Base-by-base conservation (phyloP, 2,888 invertebrate species). In the Parnassius glacialis region DNA sequence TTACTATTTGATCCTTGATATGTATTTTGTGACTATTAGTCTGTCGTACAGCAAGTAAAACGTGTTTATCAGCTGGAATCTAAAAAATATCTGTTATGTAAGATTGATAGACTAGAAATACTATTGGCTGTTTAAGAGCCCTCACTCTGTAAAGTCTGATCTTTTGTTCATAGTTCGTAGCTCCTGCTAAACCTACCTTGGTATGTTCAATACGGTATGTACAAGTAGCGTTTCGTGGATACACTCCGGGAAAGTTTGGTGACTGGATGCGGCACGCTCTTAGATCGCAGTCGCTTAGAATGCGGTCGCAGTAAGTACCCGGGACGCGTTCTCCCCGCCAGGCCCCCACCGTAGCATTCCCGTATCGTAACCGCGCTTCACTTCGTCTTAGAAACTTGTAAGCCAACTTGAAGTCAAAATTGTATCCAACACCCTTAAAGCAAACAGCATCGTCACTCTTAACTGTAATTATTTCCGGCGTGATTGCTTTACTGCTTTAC, bases 241-340 rank as follows among this genome's bases (percentile, higher is more conserved):
- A 97, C 69, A 96, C 94, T 59, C 97, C 97, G 11, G 97, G 97
- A 84, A 96, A 97, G 92, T 97, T 97, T 11, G 97, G 97, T 34
- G 97, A 97, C 85, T 96, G 96, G 65, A 96, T 94, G 67, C 96
- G 94, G 85, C 95, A 95, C 53, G 90, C 90, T 69, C 87, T 84
- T 64, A 94, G 92, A 83, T 95, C 95, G 83, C 96, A 96, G 80
- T 95, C 94, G 76, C 95, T 95, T 73, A 96, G 93, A 73, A 96
- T 93, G 74, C 96, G 93, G 88, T 96, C 96, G 85, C 96, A 96
- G 83, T 96, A 96, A 67, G 95, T 95, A 68, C 95, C 95, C 16
- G 94, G 92, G 57, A 95, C 94, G 64, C 94, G 87, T 73, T 96
- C 95, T 34, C 96, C 96, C 58, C 96, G 90, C 94, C 95, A 96